Conservation (phyloP, 1,140 invertebrate species). For the Pantala flavescens region DNA sequence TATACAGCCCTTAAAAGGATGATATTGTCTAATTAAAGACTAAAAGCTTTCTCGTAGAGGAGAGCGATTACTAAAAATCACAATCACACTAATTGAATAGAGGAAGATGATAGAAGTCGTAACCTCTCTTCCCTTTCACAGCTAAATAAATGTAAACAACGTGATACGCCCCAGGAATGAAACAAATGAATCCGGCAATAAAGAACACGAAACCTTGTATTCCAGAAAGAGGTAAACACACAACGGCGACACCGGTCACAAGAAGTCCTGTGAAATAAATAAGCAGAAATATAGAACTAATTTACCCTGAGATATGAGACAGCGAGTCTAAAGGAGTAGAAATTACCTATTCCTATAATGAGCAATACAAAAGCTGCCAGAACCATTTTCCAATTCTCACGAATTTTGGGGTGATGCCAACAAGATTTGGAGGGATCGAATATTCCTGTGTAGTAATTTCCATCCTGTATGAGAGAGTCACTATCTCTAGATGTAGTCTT, state of each 20-base stretch:
- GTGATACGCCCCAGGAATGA: conserved; percentile 70
- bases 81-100: conserved; percentile 51
- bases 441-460: conserved; percentile 28
- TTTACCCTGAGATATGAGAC: too few relatives aligned
- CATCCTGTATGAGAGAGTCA: conserved; percentile 66
- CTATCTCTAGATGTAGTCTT: conserved; percentile 66
- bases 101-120: conserved; percentile 72
- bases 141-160: conserved; percentile 74
- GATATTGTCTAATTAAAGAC: too few relatives aligned
- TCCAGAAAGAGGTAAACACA: conserved; percentile 49
- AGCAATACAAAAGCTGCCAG: conserved; percentile 63
- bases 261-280: conserved; percentile 37
- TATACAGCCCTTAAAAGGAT: too few relatives aligned
- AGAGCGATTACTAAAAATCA: too few relatives aligned
- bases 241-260: conserved; percentile 58
- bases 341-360: conserved; percentile 58
- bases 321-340: not conserved
- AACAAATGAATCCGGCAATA: conserved; percentile 68
- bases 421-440: conserved; percentile 45
- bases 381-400: conserved; percentile 76
- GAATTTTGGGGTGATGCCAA: conserved; percentile 70
- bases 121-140: conserved; percentile 65
- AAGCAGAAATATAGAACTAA: not conserved
- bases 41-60: too few relatives aligned
- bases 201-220: conserved; percentile 69